Evolutionary conservation across 1,140 invertebrate genomes (phyloP), one percentile per base, ranked within the genome.

Genomic region (Portunus trituberculatus): DNA sequence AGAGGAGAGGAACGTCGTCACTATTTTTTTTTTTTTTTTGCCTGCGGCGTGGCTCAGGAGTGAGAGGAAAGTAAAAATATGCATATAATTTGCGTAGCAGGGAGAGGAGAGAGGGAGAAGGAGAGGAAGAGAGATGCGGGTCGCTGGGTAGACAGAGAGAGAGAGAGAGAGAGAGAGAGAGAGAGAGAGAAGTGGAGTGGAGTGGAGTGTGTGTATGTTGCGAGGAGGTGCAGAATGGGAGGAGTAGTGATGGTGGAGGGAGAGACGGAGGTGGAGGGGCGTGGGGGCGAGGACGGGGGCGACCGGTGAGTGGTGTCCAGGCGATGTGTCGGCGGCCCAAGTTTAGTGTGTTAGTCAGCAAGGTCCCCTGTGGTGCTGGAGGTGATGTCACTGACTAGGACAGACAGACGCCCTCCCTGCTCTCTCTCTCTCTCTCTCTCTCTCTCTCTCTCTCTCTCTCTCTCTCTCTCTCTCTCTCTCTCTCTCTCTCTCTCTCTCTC

Each of bases 391-490:
- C 45, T 90, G 88, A 90, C 48, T n/a, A 90, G 45, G 88, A 29
- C 45, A 39, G 48, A 6, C 88, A 25, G 25, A 8, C 88, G 0
- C 20, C 88, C 4, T 28, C 20, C 88, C n/a, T 52, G 12, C 12
- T 28, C 86, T 88, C 86, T 32, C 86, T 88, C 86, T 88, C 86
- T 32, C 86, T 88, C 86, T 88, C 86, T 88, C 86, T 32, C 86
- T 88, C 86, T 88, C 86, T 32, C 31, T 88, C 86, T 8, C 31
- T 88, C 86, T 32, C 86, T 88, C 86, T 88, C 86, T 32, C n/a
- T 87, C n/a, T 29, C 39, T 39, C 39, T 87, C 84, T 87, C 10
- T 28, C 39, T 87, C 39, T 39, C 39, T 39, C 39, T 39, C 39
- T 39, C 39, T 39, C 39, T 39, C 39, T 39, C 39, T 39, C 39